A percentile compares a stretch with the other conserved stretches of the same genome.
Evolutionary conservation across 37 sponge, comb jelly and placozoan genomes (phyloP).

Genomic region (Aphrocallistes beatrix): DNA sequence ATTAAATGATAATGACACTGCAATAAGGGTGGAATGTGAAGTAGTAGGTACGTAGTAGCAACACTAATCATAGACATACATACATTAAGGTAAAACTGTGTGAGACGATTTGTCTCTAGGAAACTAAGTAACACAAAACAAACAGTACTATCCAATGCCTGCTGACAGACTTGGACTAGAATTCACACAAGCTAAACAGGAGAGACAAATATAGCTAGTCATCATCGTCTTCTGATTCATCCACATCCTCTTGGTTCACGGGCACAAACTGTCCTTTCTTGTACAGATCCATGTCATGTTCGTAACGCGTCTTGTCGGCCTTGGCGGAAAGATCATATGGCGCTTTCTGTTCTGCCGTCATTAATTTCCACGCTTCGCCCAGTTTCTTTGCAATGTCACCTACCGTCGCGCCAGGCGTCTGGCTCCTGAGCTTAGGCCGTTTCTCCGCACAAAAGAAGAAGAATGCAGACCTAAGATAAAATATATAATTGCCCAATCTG

Average conservation of each 20-base stretch:
- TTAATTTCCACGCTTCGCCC: constrained; percentile 20
- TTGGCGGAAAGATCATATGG: constrained; percentile 25
- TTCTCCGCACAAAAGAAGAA: constrained; percentile 28
- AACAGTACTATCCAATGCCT: neutral
- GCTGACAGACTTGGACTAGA: neutral
- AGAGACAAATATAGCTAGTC: neutral
- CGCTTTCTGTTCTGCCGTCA: constrained; percentile 28
- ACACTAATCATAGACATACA: too few species aligned
- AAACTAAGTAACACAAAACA: neutral
- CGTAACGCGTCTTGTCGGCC: constrained; percentile 30
- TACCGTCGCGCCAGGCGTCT: constrained; percentile 22
- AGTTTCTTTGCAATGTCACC: constrained; percentile 26
- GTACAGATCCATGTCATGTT: constrained; percentile 17
- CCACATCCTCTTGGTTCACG: constrained; percentile 2
- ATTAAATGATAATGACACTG: too few species aligned
- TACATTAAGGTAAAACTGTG: constrained; percentile 9
- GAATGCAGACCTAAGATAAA: constrained; percentile 25
- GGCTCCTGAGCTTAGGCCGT: constrained; percentile 21
- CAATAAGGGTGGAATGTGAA: too few species aligned
- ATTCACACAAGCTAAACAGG: neutral
- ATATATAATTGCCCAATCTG: neutral
- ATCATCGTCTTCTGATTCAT: neutral
- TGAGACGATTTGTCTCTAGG: too few species aligned
- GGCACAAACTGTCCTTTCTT: constrained; percentile 16
- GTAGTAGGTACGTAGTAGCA: neutral